Evolutionary conservation across 2,113 vertebrate genomes (phyloP).

Genomic region (Tychaedon coryphoeus): DNA sequence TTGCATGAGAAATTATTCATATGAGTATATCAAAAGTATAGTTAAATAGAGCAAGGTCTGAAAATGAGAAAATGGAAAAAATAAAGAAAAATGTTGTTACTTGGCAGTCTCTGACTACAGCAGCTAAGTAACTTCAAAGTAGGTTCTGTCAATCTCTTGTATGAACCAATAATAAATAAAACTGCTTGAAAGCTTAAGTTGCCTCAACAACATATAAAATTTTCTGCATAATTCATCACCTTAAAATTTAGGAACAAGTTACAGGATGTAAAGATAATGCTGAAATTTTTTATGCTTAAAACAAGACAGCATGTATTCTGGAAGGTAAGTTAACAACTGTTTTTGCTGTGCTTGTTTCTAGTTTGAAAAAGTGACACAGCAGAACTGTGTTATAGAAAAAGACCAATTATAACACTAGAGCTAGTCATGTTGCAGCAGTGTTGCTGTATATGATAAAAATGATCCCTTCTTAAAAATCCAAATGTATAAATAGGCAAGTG

Average conservation of each 20-base stretch:
- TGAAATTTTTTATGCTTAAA: background rate
- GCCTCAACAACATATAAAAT: rapidly evolving
- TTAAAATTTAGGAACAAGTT: background rate
- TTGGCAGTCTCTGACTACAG: background rate
- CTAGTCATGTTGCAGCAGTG: rapidly evolving
- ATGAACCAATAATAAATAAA: background rate
- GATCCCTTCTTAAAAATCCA: background rate
- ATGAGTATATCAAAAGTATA: background rate
- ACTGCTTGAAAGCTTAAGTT: background rate
- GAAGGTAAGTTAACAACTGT: background rate
- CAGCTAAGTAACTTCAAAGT: background rate
- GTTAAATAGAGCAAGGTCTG: background rate
- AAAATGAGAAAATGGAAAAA: background rate
- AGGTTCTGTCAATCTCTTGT: background rate
- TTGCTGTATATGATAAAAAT: background rate
- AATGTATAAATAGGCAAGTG: background rate
- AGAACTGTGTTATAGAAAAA: background rate
- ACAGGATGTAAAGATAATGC: background rate
- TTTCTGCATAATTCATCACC: background rate
- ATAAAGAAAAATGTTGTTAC: background rate
- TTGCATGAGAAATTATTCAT: background rate
- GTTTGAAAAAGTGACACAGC: background rate
- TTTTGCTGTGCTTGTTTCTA: background rate
- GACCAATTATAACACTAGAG: rapidly evolving
- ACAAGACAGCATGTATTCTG: background rate